Conservation (phyloP, 2,888 invertebrate genomes). For the Xestia sexstrigata region DNA sequence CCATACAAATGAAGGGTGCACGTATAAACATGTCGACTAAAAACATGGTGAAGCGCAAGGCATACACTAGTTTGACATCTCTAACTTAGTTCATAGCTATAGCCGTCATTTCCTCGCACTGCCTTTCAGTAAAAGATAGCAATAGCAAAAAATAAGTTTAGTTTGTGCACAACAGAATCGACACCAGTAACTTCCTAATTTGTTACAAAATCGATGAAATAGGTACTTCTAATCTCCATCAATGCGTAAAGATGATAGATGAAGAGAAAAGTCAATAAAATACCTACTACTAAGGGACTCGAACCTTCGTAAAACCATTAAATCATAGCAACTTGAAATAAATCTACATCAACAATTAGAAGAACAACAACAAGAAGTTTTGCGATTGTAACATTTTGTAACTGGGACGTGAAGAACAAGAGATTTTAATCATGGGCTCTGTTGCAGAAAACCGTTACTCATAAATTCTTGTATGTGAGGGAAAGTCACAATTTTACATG, state of each 20-base stretch:
- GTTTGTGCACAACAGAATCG: too few relatives aligned
- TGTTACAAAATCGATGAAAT: background rate
- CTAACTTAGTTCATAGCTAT: too few relatives aligned
- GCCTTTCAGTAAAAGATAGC: too few relatives aligned
- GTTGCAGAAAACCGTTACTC: slow-evolving; percentile 35
- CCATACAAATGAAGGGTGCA: too few relatives aligned
- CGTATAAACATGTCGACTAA: too few relatives aligned
- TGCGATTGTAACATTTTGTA: slow-evolving; percentile 9
- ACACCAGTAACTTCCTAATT: background rate
- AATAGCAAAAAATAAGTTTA: too few relatives aligned
- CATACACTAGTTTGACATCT: too few relatives aligned
- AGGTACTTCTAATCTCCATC: background rate
- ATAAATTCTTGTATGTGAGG: slow-evolving; percentile 38
- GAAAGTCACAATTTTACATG: slow-evolving; percentile 55
- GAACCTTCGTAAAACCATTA: background rate
- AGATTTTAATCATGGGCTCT: slow-evolving; percentile 39
- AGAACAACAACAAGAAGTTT: background rate
- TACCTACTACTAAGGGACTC: background rate
- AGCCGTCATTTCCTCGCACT: too few relatives aligned
- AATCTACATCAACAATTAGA: background rate
- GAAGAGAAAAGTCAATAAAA: background rate
- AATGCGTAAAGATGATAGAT: background rate
- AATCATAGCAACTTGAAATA: too few relatives aligned
- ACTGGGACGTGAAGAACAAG: slow-evolving; percentile 24
- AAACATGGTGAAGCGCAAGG: too few relatives aligned